Evolutionary conservation across 2,113 vertebrate species (phyloP).

Genomic region (Laterallus jamaicensis): DNA sequence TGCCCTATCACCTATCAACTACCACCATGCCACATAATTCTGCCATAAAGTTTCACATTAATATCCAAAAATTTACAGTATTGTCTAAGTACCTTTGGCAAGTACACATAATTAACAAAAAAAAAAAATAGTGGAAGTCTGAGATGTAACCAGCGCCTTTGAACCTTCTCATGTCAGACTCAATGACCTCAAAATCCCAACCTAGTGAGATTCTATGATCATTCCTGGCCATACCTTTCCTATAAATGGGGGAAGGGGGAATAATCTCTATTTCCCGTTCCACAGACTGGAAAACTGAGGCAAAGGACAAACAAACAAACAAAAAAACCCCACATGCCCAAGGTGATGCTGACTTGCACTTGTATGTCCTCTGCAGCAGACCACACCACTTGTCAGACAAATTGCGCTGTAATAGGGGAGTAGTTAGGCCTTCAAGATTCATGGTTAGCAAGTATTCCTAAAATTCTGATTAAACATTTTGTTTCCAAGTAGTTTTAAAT

Average conservation of each 20-base stretch:
- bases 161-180: neutral
- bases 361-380: neutral
- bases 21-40: neutral
- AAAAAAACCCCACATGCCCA: neutral
- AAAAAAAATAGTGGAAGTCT: neutral
- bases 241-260: neutral
- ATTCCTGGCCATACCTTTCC: neutral
- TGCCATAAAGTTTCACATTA: neutral
- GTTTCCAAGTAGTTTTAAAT: conserved; percentile 60
- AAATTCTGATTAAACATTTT: conserved; percentile 68
- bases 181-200: no score
- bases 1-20: neutral
- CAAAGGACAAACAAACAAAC: neutral
- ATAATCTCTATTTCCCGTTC: neutral
- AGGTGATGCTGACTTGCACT: conserved; percentile 51
- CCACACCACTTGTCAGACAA: conserved; percentile 13
- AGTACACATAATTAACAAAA: neutral
- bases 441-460: conserved; percentile 48
- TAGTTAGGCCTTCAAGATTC: conserved; percentile 26
- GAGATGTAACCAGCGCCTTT: neutral
- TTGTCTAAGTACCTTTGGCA: neutral
- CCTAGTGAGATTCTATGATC: no score
- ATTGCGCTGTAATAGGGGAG: neutral
- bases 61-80: neutral
- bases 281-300: neutral